These are phyloP conservation scores for Progne subis DNA, from an alignment of 2,113 vertebrate species.

Conservation along the genomic window DNA sequence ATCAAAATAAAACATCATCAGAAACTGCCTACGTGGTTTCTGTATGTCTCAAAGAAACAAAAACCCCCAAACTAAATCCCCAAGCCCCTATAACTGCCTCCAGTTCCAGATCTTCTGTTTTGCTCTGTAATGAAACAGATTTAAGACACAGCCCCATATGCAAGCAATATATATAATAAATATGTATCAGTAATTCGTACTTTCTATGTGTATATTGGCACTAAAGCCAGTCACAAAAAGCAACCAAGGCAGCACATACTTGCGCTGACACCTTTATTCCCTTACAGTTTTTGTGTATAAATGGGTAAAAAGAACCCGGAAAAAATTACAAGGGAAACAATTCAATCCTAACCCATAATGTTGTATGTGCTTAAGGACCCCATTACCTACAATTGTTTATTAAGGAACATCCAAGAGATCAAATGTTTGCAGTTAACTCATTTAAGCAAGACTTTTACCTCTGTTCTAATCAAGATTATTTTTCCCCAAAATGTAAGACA, in stretches of 20 bases:
- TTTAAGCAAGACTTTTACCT: neutral
- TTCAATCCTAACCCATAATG: neutral
- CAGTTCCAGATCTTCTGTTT: neutral
- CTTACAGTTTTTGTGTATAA: neutral
- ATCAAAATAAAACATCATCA: neutral
- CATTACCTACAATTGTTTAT: neutral
- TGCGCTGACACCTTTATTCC: neutral
- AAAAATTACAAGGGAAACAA: neutral
- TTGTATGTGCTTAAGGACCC: fast-evolving
- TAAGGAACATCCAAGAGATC: neutral
- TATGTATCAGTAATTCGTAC: fast-evolving
- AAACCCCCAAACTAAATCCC: neutral
- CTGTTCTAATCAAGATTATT: neutral
- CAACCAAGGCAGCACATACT: neutral
- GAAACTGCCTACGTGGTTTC: neutral
- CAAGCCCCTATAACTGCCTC: neutral
- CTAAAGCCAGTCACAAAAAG: neutral
- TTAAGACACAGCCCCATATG: neutral
- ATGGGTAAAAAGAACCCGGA: neutral
- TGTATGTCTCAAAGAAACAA: neutral
- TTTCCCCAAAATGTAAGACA: neutral
- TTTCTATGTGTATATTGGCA: neutral
- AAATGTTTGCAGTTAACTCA: neutral
- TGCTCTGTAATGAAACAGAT: neutral
- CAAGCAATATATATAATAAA: neutral